Evolutionary conservation across 2,113 vertebrate genomes (phyloP).

Genomic region (Forbesichthys papilliferus): DNA sequence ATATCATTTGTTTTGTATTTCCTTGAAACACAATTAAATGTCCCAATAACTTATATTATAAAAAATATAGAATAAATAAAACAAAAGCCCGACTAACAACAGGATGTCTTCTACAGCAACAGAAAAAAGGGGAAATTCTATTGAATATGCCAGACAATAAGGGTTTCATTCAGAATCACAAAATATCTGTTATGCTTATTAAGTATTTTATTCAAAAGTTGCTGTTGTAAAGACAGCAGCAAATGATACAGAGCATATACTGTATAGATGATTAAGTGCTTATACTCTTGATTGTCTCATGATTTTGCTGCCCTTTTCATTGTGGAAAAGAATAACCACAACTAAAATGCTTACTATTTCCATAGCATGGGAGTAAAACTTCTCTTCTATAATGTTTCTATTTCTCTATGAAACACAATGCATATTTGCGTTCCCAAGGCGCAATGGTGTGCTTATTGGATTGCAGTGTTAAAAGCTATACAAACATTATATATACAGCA

Average conservation of each 20-base stretch:
- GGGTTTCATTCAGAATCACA: not conserved
- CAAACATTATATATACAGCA: not conserved
- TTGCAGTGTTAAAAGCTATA: slow-evolving; percentile 2
- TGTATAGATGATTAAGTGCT: slow-evolving; percentile 36
- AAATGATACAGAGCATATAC: slow-evolving; percentile 7
- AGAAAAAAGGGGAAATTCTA: no score
- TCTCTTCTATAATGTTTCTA: slow-evolving; percentile 22
- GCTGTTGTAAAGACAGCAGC: slow-evolving; percentile 4
- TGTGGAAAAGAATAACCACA: slow-evolving; percentile 37
- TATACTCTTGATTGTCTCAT: slow-evolving; percentile 39
- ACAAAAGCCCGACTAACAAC: no score
- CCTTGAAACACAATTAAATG: no score
- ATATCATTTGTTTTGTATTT: no score
- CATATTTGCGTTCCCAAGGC: slow-evolving; percentile 5
- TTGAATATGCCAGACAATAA: no score
- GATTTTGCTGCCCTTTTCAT: slow-evolving; percentile 34
- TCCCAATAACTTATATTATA: no score
- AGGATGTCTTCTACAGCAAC: no score
- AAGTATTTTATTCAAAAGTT: slow-evolving; percentile 48
- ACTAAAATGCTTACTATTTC: slow-evolving; percentile 27
- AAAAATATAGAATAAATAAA: no score
- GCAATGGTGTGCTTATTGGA: slow-evolving; percentile 19
- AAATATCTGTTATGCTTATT: not conserved
- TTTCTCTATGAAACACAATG: no score
- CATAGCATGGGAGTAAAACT: slow-evolving; percentile 34